Conservation (phyloP, 2,113 vertebrate species). For the Rhinogobius similis region DNA sequence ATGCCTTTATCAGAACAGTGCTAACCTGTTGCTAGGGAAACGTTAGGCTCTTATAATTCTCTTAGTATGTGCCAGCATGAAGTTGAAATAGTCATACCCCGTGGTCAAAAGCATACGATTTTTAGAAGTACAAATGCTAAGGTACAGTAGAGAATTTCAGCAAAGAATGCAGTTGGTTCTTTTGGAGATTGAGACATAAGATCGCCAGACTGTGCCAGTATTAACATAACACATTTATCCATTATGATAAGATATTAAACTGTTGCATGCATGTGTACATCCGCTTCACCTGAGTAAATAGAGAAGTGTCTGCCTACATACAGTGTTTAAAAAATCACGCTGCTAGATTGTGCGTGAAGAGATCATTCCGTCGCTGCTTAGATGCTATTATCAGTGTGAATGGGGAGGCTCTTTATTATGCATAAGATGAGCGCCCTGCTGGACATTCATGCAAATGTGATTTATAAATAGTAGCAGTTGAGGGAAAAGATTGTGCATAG, state of each 20-base stretch:
- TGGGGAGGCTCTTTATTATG: conserved; percentile 43
- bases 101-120: neutral
- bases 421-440: conserved; percentile 35
- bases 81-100: neutral
- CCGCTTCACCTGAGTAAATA: neutral
- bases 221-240: too few relatives aligned
- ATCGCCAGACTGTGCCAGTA: too few relatives aligned
- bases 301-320: neutral
- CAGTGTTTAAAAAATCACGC: neutral
- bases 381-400: conserved; percentile 32
- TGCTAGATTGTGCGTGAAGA: conserved; percentile 1
- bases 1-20: neutral
- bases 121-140: too few relatives aligned
- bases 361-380: conserved; percentile 10
- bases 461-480: conserved; percentile 56
- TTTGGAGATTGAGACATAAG: too few relatives aligned
- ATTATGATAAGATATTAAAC: neutral
- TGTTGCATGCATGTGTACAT: neutral
- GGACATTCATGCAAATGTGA: conserved; percentile 63
- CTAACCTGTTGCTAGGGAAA: neutral
- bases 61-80: neutral
- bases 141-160: neutral
- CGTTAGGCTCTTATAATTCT: neutral
- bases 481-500: conserved; percentile 37
- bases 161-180: too few relatives aligned